Evolutionary conservation across 1,140 invertebrate species (phyloP).

Genomic region (Leptopilina boulardi): DNA sequence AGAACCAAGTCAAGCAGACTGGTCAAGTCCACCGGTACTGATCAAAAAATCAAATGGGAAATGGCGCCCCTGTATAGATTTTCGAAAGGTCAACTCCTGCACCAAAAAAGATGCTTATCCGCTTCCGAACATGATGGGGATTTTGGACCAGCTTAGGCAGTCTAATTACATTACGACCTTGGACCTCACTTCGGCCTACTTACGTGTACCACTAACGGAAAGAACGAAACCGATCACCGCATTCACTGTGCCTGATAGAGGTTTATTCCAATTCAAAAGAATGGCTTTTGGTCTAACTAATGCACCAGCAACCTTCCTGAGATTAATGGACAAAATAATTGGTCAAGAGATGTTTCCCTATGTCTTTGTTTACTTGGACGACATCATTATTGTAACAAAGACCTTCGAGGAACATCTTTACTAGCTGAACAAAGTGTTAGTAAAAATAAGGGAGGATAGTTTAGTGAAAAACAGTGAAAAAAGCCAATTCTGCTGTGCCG

Average conservation of each 20-base stretch:
- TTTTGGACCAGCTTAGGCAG: too few relatives aligned
- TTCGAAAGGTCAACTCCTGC: too few relatives aligned
- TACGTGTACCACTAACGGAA: too few relatives aligned
- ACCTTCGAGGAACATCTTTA: conserved; percentile 25
- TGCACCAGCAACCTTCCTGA: too few relatives aligned
- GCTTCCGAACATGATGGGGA: too few relatives aligned
- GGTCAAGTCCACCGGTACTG: neutral
- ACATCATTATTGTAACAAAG: conserved; percentile 31
- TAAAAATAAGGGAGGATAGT: neutral
- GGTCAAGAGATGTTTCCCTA: neutral
- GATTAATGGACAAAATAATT: neutral
- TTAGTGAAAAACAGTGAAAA: conserved; percentile 1
- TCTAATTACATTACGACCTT: too few relatives aligned
- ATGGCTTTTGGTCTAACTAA: too few relatives aligned
- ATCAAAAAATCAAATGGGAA: neutral
- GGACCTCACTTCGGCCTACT: too few relatives aligned
- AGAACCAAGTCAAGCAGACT: neutral
- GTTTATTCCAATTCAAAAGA: too few relatives aligned
- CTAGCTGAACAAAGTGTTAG: neutral
- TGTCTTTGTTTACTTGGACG: conserved; percentile 26
- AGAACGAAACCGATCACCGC: too few relatives aligned
- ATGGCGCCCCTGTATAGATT: neutral
- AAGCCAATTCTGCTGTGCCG: neutral
- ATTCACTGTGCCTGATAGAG: too few relatives aligned
- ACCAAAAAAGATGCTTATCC: too few relatives aligned